A percentile compares a stretch with the other conserved stretches of the same genome.
Evolutionary conservation across 2,797 vertebrate species (phyloP).

Genomic region (Manis crassicaudata): DNA sequence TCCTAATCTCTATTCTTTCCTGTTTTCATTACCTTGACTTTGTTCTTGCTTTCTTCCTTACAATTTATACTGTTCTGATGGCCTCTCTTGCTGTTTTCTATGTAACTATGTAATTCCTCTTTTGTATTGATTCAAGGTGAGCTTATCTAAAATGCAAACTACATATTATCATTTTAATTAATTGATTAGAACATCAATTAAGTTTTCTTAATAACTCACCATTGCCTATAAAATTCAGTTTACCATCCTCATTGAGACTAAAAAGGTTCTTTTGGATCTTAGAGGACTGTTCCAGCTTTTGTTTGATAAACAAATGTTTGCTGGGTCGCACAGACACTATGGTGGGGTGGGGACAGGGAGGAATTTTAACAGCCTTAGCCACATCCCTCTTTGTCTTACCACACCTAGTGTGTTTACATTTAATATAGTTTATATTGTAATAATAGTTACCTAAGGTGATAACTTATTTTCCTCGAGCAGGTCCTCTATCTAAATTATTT

Average conservation of each 20-base stretch:
- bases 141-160: slow-evolving; percentile 13
- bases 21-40: neutral
- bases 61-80: neutral
- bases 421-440: too few relatives aligned
- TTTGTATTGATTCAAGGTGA: neutral
- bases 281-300: neutral
- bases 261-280: neutral
- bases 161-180: neutral
- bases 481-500: too few relatives aligned
- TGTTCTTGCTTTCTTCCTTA: neutral
- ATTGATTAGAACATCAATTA: neutral
- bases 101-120: neutral
- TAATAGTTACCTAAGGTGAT: too few relatives aligned
- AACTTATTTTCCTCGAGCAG: too few relatives aligned
- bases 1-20: neutral
- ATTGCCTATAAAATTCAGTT: neutral
- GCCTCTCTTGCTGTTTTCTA: neutral
- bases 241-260: neutral
- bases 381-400: too few relatives aligned
- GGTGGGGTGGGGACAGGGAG: too few relatives aligned
- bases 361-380: too few relatives aligned
- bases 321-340: too few relatives aligned
- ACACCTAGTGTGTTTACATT: too few relatives aligned
- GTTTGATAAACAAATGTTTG: too few relatives aligned
- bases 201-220: neutral